A percentile compares a stretch with the other conserved stretches of the same genome.
phyloP scores from a whole-genome alignment of 2,888 invertebrate genomes.

The Deilephila elpenor region DNA sequence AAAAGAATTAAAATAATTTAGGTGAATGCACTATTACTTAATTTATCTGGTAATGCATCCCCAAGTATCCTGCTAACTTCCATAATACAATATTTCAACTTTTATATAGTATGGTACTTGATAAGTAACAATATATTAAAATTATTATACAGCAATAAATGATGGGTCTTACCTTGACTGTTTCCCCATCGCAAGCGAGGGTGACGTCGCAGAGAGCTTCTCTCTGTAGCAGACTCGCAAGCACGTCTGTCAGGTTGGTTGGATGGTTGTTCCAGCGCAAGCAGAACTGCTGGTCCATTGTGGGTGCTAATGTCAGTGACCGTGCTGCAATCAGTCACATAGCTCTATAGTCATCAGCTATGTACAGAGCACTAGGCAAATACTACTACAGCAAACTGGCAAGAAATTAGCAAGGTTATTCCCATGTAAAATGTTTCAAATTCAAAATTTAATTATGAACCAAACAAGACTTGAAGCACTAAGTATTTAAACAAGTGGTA shows the following conservation, averaged over 20 bases:
- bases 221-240: constrained; percentile 93
- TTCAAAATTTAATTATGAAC: constrained; percentile 57
- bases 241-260: constrained; percentile 94
- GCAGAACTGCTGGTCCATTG: constrained; percentile 94
- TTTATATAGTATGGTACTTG: background rate
- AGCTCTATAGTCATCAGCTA: constrained; percentile 26
- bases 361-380: constrained; percentile 32
- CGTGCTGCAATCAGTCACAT: constrained; percentile 74
- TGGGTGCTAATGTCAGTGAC: constrained; percentile 84
- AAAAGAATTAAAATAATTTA: too few relatives aligned
- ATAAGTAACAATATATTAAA: constrained; percentile 13
- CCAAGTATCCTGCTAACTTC: too few relatives aligned
- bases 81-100: too few relatives aligned
- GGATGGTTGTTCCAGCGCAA: constrained; percentile 98
- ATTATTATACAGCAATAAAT: constrained; percentile 25
- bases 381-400: constrained; percentile 34
- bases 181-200: constrained; percentile 95
- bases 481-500: constrained; percentile 71
- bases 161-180: constrained; percentile 86
- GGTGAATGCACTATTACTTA: too few relatives aligned
- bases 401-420: constrained; percentile 50
- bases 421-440: constrained; percentile 51
- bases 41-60: too few relatives aligned
- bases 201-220: constrained; percentile 97
- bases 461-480: constrained; percentile 64